Evolutionary conservation across 2,888 invertebrate genomes (phyloP).

Genomic region (Drosophila barbarae): DNA sequence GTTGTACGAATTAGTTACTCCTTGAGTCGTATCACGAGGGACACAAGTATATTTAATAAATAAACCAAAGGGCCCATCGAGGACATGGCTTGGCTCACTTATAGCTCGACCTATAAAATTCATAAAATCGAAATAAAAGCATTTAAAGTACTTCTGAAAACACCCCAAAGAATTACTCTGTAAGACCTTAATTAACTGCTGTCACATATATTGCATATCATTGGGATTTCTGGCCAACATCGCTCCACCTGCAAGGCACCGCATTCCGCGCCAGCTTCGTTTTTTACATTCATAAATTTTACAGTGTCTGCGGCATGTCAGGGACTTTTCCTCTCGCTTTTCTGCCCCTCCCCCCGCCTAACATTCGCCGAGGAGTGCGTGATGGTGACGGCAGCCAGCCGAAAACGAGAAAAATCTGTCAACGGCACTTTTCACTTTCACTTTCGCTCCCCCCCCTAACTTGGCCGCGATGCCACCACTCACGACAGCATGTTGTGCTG

Average conservation of each 20-base stretch:
- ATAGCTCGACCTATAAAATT: neutral
- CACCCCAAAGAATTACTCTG: neutral
- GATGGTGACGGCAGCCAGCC: constrained; percentile 46
- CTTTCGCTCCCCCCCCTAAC: neutral
- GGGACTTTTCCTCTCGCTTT: constrained; percentile 6
- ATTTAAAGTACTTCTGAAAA: neutral
- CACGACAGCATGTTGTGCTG: constrained; percentile 40
- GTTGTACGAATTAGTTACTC: neutral
- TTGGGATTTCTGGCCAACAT: constrained; percentile 17
- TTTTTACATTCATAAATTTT: constrained; percentile 43
- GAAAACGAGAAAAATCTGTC: constrained; percentile 69
- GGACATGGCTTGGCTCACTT: neutral
- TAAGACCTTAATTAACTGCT: constrained; percentile 28
- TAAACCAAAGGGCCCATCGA: no score
- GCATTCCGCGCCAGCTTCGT: constrained; percentile 23
- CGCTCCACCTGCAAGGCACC: constrained; percentile 18
- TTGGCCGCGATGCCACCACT: constrained; percentile 1
- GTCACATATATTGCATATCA: constrained; percentile 18
- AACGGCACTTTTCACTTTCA: constrained; percentile 63
- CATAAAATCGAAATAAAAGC: neutral
- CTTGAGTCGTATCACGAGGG: neutral
- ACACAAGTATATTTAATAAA: neutral
- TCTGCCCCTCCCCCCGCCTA: neutral
- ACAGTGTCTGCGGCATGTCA: constrained; percentile 44
- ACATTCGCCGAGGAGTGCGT: constrained; percentile 1